A percentile compares a stretch with the other conserved stretches of the same genome.
Conservation (phyloP, 92 coral and sea anemone genomes). For the Epizoanthus scotinus region DNA sequence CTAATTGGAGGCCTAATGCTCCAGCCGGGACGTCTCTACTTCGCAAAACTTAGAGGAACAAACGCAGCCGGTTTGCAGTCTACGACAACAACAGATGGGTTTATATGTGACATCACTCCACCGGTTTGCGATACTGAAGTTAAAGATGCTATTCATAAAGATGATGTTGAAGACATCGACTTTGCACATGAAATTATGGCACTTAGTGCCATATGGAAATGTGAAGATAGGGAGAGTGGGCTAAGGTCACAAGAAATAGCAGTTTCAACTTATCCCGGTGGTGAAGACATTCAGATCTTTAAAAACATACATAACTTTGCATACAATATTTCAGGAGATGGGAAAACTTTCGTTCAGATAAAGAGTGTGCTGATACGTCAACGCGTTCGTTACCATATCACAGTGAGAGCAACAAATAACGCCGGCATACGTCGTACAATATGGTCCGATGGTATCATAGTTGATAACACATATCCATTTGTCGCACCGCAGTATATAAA, state of each 20-base stretch:
- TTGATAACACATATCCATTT: constrained; percentile 73
- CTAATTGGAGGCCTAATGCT: constrained; percentile 63
- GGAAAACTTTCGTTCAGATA: neutral
- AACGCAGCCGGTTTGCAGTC: constrained; percentile 77
- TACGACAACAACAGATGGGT: constrained; percentile 64
- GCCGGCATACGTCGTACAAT: constrained; percentile 65
- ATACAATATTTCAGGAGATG: constrained; percentile 37
- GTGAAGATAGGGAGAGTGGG: constrained; percentile 79
- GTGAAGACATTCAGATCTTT: constrained; percentile 52
- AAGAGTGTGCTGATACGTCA: constrained; percentile 20
- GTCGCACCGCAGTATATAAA: constrained; percentile 66
- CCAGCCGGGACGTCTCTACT: constrained; percentile 57
- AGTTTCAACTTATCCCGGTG: constrained; percentile 83
- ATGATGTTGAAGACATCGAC: constrained; percentile 62
- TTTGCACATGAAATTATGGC: constrained; percentile 58
- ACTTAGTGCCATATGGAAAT: constrained; percentile 67
- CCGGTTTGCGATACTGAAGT: constrained; percentile 59
- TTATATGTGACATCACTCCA: constrained; percentile 68
- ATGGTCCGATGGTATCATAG: constrained; percentile 77
- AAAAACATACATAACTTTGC: constrained; percentile 31
- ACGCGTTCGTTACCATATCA: constrained; percentile 67
- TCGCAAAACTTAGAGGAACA: constrained; percentile 64
- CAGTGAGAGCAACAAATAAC: constrained; percentile 61
- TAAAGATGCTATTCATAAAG: constrained; percentile 55
- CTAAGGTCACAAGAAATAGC: constrained; percentile 56